These are phyloP conservation scores for Buathra laborator DNA, from an alignment of 2,888 invertebrate species.

Conservation along the genomic window DNA sequence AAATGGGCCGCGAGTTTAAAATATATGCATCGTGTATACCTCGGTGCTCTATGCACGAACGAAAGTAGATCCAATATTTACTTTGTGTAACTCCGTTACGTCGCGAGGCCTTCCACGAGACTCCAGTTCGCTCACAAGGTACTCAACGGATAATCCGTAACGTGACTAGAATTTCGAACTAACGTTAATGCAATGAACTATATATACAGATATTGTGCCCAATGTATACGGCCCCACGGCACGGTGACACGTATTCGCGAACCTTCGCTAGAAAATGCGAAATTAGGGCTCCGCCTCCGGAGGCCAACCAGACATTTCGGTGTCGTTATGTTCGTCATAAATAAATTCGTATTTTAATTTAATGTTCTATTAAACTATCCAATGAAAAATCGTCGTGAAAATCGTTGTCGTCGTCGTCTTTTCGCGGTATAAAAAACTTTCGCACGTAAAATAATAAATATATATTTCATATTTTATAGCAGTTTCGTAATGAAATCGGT, in stretches of 20 bases:
- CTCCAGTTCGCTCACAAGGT: conserved; percentile 54
- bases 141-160: conserved; percentile 65
- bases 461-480: too few relatives aligned
- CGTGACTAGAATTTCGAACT: conserved; percentile 65
- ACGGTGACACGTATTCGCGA: not conserved
- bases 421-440: too few relatives aligned
- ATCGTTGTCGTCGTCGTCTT: too few relatives aligned
- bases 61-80: conserved; percentile 62
- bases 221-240: not conserved
- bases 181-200: conserved; percentile 54
- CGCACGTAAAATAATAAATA: too few relatives aligned
- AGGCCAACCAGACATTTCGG: not conserved
- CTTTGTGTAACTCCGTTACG: conserved; percentile 64
- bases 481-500: too few relatives aligned
- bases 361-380: too few relatives aligned
- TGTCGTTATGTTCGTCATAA: not conserved
- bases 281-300: not conserved
- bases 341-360: not conserved
- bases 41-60: conserved; percentile 30
- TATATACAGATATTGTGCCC: conserved; percentile 19
- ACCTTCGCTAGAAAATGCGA: not conserved
- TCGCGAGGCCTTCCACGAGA: conserved; percentile 38
- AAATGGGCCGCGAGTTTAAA: conserved; percentile 33
- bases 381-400: too few relatives aligned
- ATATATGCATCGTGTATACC: conserved; percentile 4